Base-by-base conservation (phyloP, 2,888 invertebrate genomes). In the Leptothorax acervorum region DNA sequence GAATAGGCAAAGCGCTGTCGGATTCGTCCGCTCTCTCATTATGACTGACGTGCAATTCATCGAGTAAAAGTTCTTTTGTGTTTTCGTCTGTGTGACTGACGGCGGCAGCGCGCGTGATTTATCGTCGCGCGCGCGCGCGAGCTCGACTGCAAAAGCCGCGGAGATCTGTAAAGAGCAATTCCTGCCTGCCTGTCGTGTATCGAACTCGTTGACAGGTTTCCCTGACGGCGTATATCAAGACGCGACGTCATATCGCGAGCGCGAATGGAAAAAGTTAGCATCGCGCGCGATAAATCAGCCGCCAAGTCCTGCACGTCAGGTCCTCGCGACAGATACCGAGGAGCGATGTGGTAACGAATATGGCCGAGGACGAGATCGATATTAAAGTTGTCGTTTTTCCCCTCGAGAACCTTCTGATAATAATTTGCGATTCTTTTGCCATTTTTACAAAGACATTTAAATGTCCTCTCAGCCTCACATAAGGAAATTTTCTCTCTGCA, bases 1-100 rank as follows among this genome's bases (percentile, higher is more conserved):
- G 35, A 71, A 79, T 48, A 79, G 35, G 45, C 35, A 60, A 70
- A 66, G 39, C 57, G 48, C 45, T 11, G 71, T 35, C 48, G 35
- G 79, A 79, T 71, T 60, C 70, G 42, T 48, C 57, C 71, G 48
- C 42, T 35, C 71, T 48, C 79, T 71, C 71, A 71, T 79, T 79
- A 79, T 39, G 48, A 70, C 48, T 48, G 71, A 79, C 79, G 60
- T 71, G 79, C 60, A 79, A 79, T 79, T 79, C 71, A 79, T 79
- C 71, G 70, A 79, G 60, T 79, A 60, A 71, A 48, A 71, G 79
- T 79, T 79, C 71, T 48, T 60, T 79, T 48, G 71, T 48, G 71
- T 79, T 71, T 71, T 31, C 79, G 60, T 60, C 60, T 71, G 60
- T 71, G 48, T 71, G 79, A 79, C 71, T 79, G 79, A 79, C 78